Evolutionary conservation across 2,797 vertebrate species (phyloP), one percentile per base, ranked within the genome.

Genomic region (Melanotaenia boesemani): DNA sequence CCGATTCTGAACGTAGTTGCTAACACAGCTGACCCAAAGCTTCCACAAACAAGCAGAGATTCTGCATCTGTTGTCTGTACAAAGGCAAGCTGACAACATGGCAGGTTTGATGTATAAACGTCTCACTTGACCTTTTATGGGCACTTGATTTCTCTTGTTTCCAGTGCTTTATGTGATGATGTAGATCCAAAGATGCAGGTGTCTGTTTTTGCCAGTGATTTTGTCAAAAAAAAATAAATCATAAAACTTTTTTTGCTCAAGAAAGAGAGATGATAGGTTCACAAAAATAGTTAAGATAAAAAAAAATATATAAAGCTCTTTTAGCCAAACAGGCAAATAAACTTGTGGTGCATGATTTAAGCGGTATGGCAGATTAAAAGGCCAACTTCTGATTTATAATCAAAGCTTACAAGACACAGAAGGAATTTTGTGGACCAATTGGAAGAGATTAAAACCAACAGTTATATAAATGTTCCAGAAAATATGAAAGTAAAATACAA

Each of bases 61-160:
- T 18, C 26, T 56, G 10, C 13, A 16, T 30, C 6, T 24, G 13
- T 20, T 15, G 0, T n/a, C 6, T 30, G 16, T 56, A 20, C 16
- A 22, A 62, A 7, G 11, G 46, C 12, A 5, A 34, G 18, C 44
- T 56, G 5, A 20, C 13, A 30, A 50, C 2, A 6, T 32, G 5
- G 10, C 34, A 12, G 24, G 1, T 26, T 54, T 7, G 5, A 5
- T n/a, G 41, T 15, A 54, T 24, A n/a, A 16, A 41, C 1, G 11
- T 12, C 20, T 71, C 13, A n/a, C 0, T 5, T 69, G 36, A 77
- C 46, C 63, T 71, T 77, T 54, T 15, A 41, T 1, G 16, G 34
- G 61, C 22, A n/a, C 13, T 36, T 32, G 2, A 28, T 70, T 46
- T 81, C 34, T 54, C 71, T 34, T 46, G 10, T 37, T n/a, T 63